Evolutionary conservation across 2,797 vertebrate genomes (phyloP), one percentile per base, ranked within the genome.

Genomic region (Hoplostethus atlanticus): DNA sequence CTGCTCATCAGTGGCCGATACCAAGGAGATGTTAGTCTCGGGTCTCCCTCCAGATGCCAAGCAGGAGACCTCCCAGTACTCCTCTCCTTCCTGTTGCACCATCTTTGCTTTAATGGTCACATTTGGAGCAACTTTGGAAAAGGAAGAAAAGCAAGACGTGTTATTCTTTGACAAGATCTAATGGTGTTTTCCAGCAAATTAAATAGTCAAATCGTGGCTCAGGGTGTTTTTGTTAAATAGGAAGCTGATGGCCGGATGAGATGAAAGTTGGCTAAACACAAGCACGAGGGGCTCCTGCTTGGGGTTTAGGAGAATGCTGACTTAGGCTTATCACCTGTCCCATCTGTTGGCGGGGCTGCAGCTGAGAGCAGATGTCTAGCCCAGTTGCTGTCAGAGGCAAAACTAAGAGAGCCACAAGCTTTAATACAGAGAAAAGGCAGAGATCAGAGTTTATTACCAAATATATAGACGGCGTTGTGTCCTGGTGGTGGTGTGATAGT

Each of bases 31-130:
- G 63, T 87, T 77, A 47, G 93, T 81, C 50, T 86, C 84, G 42
- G 94, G 94, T 81, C 88, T 92, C 57, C 94, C 94, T 64, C 92
- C 92, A 71, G 84, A 85, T n/a, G 93, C 93, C 79, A 79, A 56
- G 76, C 94, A 95, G 46, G 77, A 89, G 86, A 95, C 92, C 85
- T 90, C 87, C 88, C 92, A 88, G 81, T 90, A 84, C 6, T 89
- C 86, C 61, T 69, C 80, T 84, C 75, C 91, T 73, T 66, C 87
- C 76, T 58, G 60, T 69, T 85, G 77, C 68, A 84, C 66, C 81
- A 92, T 79, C 64, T 81, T 73, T 50, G 80, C 84, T 79, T 90
- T 87, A 74, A 94, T 77, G 61, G 79, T 92, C 79, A 94, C 79
- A 50, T 83, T 85, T 72, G 93, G 94, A 79, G 72, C 86, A 57